Evolutionary conservation across 2,113 vertebrate species (phyloP), one percentile per base, ranked within the genome.

Genomic region (Eptatretus burgeri): DNA sequence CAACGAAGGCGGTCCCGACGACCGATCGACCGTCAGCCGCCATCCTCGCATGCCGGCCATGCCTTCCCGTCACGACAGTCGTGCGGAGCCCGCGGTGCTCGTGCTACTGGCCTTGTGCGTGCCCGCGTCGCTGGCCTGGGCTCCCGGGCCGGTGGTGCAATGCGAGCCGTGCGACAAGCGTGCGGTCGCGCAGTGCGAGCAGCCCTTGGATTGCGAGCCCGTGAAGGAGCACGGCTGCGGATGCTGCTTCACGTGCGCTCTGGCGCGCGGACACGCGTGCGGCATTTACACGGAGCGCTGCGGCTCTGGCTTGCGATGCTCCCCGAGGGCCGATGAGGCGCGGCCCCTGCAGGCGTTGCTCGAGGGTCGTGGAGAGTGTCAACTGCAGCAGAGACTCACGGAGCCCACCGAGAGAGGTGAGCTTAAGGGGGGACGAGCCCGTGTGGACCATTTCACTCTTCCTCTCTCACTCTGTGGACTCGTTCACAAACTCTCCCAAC

Each of bases 141-240:
- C 79, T 67, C 72, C 78, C 72, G 82, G 83, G 69, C 89, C 89
- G 49, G 84, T 83, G 71, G 85, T 96, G 67, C 88, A 88, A 69
- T 96, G 89, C 73, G 86, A 93, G 75, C 83, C 86, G 13, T 96
- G 89, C 71, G 89, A 96, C 71, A 78, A 83, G 71, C 93, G 94
- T 71, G 82, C 89, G 20, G 76, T 82, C 67, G 93, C 89, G 68
- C 82, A 93, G 77, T 96, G 89, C 69, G 84, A 83, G 51, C 78
- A 79, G 70, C 84, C 84, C 53, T 72, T 81, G 72, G 83, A 81
- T 74, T 96, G 89, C 73, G 83, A 93, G 79, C 78, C 83, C 74
- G 85, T 96, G 70, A 88, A 89, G 76, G 89, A 96, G 75, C 89
- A 87, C 2, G 88, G 89, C 74, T 96, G 89, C 74, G 89, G 89